These are phyloP conservation scores for Daphoenositta chrysoptera DNA, from an alignment of 2,113 vertebrate species.

Conservation along the genomic window DNA sequence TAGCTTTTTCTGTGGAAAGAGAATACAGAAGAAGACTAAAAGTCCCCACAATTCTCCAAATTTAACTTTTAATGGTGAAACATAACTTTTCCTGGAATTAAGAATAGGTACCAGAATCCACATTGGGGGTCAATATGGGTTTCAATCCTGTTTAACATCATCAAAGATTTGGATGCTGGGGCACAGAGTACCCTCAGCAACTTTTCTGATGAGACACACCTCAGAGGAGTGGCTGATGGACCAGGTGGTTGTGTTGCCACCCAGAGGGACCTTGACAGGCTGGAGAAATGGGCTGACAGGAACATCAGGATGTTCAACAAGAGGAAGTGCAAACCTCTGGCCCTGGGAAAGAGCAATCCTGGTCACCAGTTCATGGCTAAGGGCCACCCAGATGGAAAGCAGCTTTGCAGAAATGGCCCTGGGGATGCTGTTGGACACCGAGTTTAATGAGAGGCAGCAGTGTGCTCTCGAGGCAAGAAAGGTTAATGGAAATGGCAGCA, in stretches of 20 bases:
- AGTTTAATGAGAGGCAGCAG: not conserved
- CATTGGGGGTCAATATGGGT: not conserved
- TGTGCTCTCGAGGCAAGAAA: not conserved
- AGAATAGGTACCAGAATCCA: not conserved
- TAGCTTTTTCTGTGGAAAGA: not conserved
- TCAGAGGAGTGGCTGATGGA: not conserved
- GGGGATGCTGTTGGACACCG: not conserved
- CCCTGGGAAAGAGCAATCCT: not conserved
- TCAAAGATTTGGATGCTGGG: not conserved
- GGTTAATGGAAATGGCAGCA: not conserved
- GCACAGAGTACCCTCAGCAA: not conserved
- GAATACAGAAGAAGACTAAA: not conserved
- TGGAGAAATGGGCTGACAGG: not conserved
- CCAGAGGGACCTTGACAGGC: accelerated
- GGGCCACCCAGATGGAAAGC: not conserved
- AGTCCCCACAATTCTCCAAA: not conserved
- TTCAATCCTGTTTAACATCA: not conserved
- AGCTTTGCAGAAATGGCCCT: not conserved
- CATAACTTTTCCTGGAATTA: not conserved
- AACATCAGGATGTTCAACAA: not conserved
- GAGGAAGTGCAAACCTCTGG: not conserved
- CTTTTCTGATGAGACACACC: not conserved
- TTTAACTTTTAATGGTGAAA: not conserved
- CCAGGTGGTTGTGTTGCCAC: not conserved
- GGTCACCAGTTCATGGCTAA: not conserved